Conservation (phyloP, 2,888 invertebrate genomes). For the Phortica okadai region DNA sequence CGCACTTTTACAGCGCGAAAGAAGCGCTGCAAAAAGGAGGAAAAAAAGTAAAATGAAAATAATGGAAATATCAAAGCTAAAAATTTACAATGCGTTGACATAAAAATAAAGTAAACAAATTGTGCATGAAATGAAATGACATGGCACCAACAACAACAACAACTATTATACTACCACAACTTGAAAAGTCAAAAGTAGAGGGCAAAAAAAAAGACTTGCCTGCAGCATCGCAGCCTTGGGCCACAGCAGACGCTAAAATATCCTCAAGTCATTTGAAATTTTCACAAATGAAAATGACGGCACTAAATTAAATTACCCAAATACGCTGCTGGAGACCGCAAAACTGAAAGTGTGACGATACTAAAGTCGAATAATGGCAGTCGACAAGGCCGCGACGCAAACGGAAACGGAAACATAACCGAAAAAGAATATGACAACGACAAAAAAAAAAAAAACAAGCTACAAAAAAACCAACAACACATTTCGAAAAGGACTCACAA, state of each 20-base stretch:
- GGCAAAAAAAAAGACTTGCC: not conserved
- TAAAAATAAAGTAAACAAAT: constrained; percentile 67
- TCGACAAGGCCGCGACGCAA: not conserved
- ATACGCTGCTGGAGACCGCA: constrained; percentile 36
- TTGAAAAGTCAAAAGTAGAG: not conserved
- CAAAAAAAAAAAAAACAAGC: not conserved
- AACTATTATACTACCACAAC: not conserved
- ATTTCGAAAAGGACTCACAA: not conserved
- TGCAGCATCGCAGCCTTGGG: not conserved
- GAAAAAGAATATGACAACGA: no score
- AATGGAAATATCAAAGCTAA: constrained; percentile 34
- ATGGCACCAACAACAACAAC: not conserved
- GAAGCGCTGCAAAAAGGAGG: not conserved
- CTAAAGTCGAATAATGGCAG: constrained; percentile 40
- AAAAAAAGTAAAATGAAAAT: constrained; percentile 42
- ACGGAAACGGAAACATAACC: not conserved
- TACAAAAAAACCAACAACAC: constrained; percentile 53
- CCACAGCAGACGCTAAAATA: not conserved
- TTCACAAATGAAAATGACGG: constrained; percentile 67
- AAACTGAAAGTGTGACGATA: constrained; percentile 40
- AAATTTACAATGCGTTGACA: constrained; percentile 64
- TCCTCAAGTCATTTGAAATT: constrained; percentile 49
- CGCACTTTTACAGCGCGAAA: no score
- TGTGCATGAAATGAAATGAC: constrained; percentile 62
- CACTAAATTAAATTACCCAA: constrained; percentile 65